A percentile compares a stretch with the other conserved stretches of the same genome.
These are phyloP conservation scores for Halichoerus grypus DNA, from an alignment of 2,113 vertebrate species.

Conservation along the genomic window DNA sequence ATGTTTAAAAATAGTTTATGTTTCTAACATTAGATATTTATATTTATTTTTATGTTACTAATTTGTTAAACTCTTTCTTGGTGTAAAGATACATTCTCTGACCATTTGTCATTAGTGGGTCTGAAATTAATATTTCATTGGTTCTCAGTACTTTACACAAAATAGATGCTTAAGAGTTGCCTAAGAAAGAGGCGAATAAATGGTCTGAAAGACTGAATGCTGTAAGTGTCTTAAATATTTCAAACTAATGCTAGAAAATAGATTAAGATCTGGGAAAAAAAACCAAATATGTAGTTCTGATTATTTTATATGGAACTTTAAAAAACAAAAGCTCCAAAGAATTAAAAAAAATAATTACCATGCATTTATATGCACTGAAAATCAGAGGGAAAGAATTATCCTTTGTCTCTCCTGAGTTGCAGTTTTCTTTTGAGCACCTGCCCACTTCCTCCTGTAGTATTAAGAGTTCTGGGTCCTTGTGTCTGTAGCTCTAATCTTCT, in stretches of 20 bases:
- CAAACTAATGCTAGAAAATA: not conserved
- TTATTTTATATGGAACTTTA: constrained; percentile 46
- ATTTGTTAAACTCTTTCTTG: constrained; percentile 50
- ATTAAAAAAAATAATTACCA: not conserved
- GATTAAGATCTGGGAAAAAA: not conserved
- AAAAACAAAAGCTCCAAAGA: constrained; percentile 8
- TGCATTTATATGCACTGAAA: constrained; percentile 25
- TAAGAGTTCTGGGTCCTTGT: not conserved
- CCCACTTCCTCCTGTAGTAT: not conserved
- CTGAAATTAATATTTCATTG: not conserved
- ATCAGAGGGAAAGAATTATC: not conserved
- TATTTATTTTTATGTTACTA: constrained; percentile 23
- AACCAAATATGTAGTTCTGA: not conserved
- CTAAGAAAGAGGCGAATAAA: not conserved
- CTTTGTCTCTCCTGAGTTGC: not conserved
- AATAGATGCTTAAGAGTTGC: constrained; percentile 22
- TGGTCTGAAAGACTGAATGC: not conserved
- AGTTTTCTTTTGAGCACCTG: not conserved
- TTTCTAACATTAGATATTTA: constrained; percentile 42
- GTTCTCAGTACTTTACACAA: not conserved
- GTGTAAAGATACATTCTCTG: not conserved
- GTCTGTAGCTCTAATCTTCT: not conserved
- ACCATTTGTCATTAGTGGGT: not conserved
- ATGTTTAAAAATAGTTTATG: constrained; percentile 61
- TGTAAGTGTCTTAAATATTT: not conserved